A percentile compares a stretch with the other conserved stretches of the same genome.
Conservation (phyloP, 2,113 vertebrate genomes). For the Microcebus tavaratra region DNA sequence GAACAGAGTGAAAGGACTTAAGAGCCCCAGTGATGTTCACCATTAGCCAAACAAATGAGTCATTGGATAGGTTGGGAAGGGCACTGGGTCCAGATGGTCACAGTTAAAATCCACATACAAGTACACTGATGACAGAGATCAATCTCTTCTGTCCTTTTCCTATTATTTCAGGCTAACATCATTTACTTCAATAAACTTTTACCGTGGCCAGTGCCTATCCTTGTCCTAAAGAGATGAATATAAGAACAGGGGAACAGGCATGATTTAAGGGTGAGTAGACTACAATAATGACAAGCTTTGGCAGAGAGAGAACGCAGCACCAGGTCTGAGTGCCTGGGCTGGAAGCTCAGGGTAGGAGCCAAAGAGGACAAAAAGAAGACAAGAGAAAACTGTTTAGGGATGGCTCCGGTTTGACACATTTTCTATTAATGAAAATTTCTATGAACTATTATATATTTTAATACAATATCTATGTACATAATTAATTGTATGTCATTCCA, state of each 20-base stretch:
- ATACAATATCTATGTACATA: not conserved
- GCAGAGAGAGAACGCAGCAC: not conserved
- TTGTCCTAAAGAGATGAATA: not conserved
- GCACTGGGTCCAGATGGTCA: not conserved
- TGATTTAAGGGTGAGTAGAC: not conserved
- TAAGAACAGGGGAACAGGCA: not conserved
- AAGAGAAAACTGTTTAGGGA: not conserved
- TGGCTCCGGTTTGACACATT: not conserved
- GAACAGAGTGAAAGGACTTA: not conserved
- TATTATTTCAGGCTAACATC: not conserved
- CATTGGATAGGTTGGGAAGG: not conserved
- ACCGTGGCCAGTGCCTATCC: not conserved
- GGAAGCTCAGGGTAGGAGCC: not conserved
- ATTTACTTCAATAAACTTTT: not conserved
- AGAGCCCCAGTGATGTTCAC: not conserved
- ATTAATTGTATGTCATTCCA: not conserved
- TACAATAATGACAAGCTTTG: rapidly evolving
- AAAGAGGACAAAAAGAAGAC: not conserved
- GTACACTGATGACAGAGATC: not conserved
- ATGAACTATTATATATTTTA: not conserved
- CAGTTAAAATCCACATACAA: not conserved
- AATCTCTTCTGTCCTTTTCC: not conserved
- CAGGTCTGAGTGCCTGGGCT: not conserved
- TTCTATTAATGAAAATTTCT: not conserved
- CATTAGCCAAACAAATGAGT: not conserved